phyloP scores from a whole-genome alignment of 1,140 invertebrate genomes.

The Diachasmimorpha longicaudata region DNA sequence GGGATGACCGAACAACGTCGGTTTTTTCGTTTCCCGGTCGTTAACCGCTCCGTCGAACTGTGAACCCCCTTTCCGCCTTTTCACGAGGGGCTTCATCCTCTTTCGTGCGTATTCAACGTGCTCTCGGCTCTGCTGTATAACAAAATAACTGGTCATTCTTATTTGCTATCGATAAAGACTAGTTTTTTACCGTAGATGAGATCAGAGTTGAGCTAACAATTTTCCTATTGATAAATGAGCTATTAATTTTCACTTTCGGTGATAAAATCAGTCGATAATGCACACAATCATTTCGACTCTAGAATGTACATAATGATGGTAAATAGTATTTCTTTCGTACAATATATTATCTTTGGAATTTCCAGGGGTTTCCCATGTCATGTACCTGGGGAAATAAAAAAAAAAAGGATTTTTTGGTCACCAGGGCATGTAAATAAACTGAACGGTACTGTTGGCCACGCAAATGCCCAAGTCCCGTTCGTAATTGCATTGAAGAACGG shows the following conservation, averaged over 20 bases:
- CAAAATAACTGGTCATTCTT: neutral
- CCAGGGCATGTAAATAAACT: neutral
- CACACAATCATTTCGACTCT: too few relatives aligned
- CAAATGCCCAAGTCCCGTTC: neutral
- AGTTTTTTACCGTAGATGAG: neutral
- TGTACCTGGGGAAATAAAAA: neutral
- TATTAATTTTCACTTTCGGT: neutral
- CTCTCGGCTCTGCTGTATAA: neutral
- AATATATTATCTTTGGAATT: neutral
- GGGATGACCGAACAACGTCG: neutral
- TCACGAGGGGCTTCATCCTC: conserved; percentile 47
- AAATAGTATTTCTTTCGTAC: neutral
- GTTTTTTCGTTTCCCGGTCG: conserved; percentile 34
- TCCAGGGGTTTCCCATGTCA: neutral
- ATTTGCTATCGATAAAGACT: too few relatives aligned
- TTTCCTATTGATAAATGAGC: neutral
- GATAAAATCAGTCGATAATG: too few relatives aligned
- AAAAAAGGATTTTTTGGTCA: neutral
- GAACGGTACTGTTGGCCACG: neutral
- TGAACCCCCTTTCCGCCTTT: conserved; percentile 49
- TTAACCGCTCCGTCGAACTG: conserved; percentile 55
- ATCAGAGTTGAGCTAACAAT: too few relatives aligned
- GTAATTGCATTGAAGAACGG: neutral
- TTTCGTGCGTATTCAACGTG: conserved; percentile 14
- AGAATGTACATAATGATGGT: too few relatives aligned